Percentiles rank a stretch among this genome's conserved stretches.
These are phyloP conservation scores for Metacarcinus magister DNA, from an alignment of 2,888 invertebrate species.

Conservation along the genomic window DNA sequence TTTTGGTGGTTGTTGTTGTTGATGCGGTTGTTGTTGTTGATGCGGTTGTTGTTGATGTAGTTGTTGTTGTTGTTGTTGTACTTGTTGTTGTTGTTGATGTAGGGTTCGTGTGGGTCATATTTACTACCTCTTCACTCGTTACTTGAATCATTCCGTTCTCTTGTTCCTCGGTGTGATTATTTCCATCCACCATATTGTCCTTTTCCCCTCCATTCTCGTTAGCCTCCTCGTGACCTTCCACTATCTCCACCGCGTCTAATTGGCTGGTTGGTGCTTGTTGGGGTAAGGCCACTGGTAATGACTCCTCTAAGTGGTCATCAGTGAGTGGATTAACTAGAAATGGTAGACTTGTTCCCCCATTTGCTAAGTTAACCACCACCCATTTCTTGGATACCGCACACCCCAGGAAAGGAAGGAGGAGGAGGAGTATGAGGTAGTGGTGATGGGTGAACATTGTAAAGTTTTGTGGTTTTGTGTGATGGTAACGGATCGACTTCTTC, in stretches of 20 bases:
- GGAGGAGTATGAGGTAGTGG: not conserved
- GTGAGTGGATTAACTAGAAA: slow-evolving; percentile 49
- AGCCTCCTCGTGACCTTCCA: not conserved
- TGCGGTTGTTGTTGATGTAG: not conserved
- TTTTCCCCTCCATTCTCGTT: not conserved
- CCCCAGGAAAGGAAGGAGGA: not conserved
- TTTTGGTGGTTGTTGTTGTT: not conserved
- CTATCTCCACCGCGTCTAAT: not conserved
- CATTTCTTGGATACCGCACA: not conserved
- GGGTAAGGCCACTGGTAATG: too few species aligned
- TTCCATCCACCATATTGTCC: not conserved
- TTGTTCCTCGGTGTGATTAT: not conserved
- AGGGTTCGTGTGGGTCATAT: not conserved
- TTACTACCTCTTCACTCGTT: not conserved
- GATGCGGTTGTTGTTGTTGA: not conserved
- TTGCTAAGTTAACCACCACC: slow-evolving; percentile 55
- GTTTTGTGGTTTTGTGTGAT: not conserved
- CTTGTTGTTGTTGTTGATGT: not conserved
- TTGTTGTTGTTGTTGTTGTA: not conserved
- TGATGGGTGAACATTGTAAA: not conserved
- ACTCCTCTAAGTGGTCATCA: slow-evolving; percentile 10
- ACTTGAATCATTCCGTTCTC: not conserved
- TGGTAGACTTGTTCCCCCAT: slow-evolving; percentile 72
- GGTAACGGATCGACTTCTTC: not conserved
- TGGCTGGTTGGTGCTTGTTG: not conserved